A percentile compares a stretch with the other conserved stretches of the same genome.
phyloP scores from a whole-genome alignment of 2,888 invertebrate genomes.

The Galerucella pusilla region DNA sequence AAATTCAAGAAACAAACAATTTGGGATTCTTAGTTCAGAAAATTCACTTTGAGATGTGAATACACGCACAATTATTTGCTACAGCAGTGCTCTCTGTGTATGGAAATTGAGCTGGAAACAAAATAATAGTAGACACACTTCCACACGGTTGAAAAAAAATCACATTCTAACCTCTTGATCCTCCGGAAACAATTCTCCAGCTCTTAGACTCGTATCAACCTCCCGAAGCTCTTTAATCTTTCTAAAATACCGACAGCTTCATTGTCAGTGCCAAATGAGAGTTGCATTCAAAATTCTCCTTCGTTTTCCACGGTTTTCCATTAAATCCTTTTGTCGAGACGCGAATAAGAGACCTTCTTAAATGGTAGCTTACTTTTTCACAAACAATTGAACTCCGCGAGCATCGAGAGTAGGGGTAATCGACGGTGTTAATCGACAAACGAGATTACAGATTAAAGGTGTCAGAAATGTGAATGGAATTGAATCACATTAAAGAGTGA shows the following conservation, averaged over 20 bases:
- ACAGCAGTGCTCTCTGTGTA: too few species aligned
- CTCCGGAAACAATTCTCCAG: conserved; percentile 4
- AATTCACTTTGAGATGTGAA: too few species aligned
- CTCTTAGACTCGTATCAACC: conserved; percentile 1
- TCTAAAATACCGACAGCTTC: conserved; percentile 25
- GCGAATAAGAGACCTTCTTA: conserved; percentile 27
- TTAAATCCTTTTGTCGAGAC: conserved; percentile 5
- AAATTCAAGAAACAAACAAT: too few species aligned
- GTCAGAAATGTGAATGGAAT: neutral
- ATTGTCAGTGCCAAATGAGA: conserved; percentile 20
- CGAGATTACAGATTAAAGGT: conserved; percentile 20
- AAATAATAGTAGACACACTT: too few species aligned
- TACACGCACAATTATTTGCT: too few species aligned
- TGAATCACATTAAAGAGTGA: neutral
- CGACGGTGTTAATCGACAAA: conserved; percentile 33
- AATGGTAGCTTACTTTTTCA: conserved; percentile 23
- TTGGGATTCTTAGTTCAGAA: too few species aligned
- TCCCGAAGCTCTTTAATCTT: conserved; percentile 21
- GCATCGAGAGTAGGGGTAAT: conserved; percentile 33
- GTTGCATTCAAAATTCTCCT: conserved; percentile 23
- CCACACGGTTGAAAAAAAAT: too few species aligned
- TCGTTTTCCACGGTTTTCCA: conserved; percentile 28
- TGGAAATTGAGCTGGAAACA: too few species aligned
- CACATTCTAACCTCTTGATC: neutral
- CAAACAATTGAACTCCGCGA: conserved; percentile 39